Conservation (phyloP, 2,888 invertebrate genomes). For the Brachynemurus nebulosus region DNA sequence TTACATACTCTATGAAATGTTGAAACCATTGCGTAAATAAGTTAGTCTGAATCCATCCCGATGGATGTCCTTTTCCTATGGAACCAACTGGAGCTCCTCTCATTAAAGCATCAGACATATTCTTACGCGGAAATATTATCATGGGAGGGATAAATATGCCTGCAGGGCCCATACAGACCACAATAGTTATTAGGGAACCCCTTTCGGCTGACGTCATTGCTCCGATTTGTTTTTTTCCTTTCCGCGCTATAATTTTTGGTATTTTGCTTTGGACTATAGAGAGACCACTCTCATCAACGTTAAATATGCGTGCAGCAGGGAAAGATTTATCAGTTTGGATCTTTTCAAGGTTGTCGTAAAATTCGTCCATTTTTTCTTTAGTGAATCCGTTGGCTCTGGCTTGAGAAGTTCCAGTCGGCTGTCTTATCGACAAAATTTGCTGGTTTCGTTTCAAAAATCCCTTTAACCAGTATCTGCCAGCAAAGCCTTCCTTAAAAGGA, state of each 20-base stretch:
- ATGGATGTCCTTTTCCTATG: slow-evolving; percentile 19
- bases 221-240: slow-evolving; percentile 2
- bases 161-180: slow-evolving; percentile 22
- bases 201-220: slow-evolving; percentile 2
- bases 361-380: slow-evolving; percentile 16
- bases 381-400: slow-evolving; percentile 15
- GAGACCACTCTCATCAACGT: slow-evolving; percentile 1
- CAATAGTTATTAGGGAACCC: slow-evolving; percentile 17
- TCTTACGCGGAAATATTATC: slow-evolving; percentile 24
- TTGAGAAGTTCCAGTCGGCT: slow-evolving; percentile 18
- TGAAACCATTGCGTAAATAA: slow-evolving; percentile 18
- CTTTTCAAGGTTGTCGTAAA: slow-evolving; percentile 19
- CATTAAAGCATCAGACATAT: slow-evolving; percentile 22
- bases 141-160: slow-evolving; percentile 25
- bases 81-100: slow-evolving; percentile 22
- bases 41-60: slow-evolving; percentile 23
- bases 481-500: slow-evolving; percentile 11
- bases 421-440: slow-evolving; percentile 13
- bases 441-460: slow-evolving; percentile 22
- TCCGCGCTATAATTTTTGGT: not conserved
- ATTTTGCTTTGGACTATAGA: not conserved
- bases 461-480: slow-evolving; percentile 11
- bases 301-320: slow-evolving; percentile 1
- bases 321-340: slow-evolving; percentile 9
- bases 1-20: slow-evolving; percentile 8